These are phyloP conservation scores for Vireo altiloquus DNA, from an alignment of 2,113 vertebrate genomes.

Conservation along the genomic window DNA sequence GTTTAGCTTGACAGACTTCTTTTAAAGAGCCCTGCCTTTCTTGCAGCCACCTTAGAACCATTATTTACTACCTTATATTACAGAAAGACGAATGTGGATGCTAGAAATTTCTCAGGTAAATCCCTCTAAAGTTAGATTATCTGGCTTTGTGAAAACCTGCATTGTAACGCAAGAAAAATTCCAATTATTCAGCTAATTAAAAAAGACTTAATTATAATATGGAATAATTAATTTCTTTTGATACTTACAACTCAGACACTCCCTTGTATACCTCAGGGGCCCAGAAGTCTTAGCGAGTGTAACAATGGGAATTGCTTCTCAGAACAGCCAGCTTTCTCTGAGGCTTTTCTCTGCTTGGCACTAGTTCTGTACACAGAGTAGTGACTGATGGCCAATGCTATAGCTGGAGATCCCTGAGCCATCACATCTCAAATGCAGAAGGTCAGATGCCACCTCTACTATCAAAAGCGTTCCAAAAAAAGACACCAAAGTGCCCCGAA, in stretches of 20 bases:
- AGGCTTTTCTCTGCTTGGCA: background rate
- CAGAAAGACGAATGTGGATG: background rate
- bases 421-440: slow-evolving; percentile 2
- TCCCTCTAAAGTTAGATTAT: background rate
- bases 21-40: slow-evolving; percentile 3
- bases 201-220: slow-evolving; percentile 60
- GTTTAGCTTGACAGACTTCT: slow-evolving; percentile 12
- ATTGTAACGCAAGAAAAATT: background rate
- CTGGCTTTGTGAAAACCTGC: background rate
- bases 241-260: slow-evolving; percentile 60
- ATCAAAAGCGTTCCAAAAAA: slow-evolving; percentile 53
- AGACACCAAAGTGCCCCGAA: slow-evolving; percentile 16
- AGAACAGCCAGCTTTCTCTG: background rate
- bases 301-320: slow-evolving; percentile 25
- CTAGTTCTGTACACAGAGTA: background rate
- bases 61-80: background rate
- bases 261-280: slow-evolving; percentile 32
- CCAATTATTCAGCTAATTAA: slow-evolving; percentile 56
- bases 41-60: background rate
- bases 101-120: slow-evolving; percentile 27
- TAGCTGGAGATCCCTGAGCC: background rate
- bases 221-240: slow-evolving; percentile 65
- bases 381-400: background rate
- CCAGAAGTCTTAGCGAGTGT: background rate
- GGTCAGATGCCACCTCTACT: slow-evolving; percentile 19